Conservation (phyloP, 2,113 vertebrate genomes). For the Oryzias woworae region DNA sequence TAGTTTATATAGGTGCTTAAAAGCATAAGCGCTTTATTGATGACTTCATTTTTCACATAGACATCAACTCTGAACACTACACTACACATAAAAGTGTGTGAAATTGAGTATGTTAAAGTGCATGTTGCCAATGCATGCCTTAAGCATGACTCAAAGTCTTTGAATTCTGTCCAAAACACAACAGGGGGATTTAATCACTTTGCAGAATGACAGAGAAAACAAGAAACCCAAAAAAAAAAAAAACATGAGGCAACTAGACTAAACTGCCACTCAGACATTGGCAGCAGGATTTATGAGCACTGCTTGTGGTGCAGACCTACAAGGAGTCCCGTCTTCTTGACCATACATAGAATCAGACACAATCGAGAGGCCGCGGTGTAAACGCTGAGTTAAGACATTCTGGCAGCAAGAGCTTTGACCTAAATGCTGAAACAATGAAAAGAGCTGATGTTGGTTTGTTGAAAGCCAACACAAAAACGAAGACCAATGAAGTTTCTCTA, state of each 20-base stretch:
- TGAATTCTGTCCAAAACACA: slow-evolving; percentile 62
- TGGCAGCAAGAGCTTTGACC: slow-evolving; percentile 65
- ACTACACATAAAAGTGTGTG: slow-evolving; percentile 1
- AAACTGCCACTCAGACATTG: slow-evolving; percentile 61
- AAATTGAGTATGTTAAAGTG: slow-evolving; percentile 18
- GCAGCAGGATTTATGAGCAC: slow-evolving; percentile 50
- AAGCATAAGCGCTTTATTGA: too few relatives aligned
- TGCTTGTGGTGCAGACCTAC: slow-evolving; percentile 62
- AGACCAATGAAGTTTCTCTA: slow-evolving; percentile 46
- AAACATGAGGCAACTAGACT: slow-evolving; percentile 36
- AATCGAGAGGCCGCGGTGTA: slow-evolving; percentile 54
- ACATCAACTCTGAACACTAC: slow-evolving; percentile 22
- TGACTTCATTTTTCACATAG: neutral
- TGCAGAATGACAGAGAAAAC: slow-evolving; percentile 18
- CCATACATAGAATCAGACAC: slow-evolving; percentile 75
- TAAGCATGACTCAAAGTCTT: slow-evolving; percentile 53
- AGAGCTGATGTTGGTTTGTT: slow-evolving; percentile 39
- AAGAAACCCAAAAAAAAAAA: slow-evolving; percentile 10
- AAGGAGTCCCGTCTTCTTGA: slow-evolving; percentile 57
- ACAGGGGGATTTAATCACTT: slow-evolving; percentile 62
- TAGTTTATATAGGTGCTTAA: too few relatives aligned
- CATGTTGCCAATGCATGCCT: slow-evolving; percentile 56
- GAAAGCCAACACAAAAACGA: slow-evolving; percentile 36
- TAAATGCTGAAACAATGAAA: slow-evolving; percentile 71
- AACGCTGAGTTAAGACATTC: slow-evolving; percentile 66